phyloP scores from a whole-genome alignment of 2,888 invertebrate species.

The Euplexia lucipara region DNA sequence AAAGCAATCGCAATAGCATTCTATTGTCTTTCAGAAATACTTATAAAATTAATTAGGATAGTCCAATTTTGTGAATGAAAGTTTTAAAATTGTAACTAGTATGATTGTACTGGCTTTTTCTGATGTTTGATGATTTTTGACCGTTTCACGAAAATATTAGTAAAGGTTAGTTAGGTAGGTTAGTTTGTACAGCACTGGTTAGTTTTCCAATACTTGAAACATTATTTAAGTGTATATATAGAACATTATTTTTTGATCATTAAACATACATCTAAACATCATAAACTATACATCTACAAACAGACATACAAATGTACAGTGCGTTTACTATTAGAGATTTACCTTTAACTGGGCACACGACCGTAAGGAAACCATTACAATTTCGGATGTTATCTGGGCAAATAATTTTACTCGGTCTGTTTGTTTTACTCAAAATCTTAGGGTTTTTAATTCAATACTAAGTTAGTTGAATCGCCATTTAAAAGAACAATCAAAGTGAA shows the following conservation, averaged over 20 bases:
- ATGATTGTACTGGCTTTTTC: not conserved
- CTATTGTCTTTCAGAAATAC: constrained; percentile 37
- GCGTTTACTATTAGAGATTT: not conserved
- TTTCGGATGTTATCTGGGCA: constrained; percentile 38
- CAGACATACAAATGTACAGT: not conserved
- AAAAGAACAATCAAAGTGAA: not conserved
- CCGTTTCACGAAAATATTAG: too few species aligned
- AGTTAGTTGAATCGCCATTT: not conserved
- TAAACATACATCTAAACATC: too few species aligned
- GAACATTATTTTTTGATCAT: not conserved
- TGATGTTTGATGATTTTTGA: too few species aligned
- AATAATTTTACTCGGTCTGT: constrained; percentile 39
- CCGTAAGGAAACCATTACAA: constrained; percentile 38
- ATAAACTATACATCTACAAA: too few species aligned
- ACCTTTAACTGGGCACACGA: constrained; percentile 33
- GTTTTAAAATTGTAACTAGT: not conserved
- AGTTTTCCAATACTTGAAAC: too few species aligned
- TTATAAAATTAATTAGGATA: constrained; percentile 19
- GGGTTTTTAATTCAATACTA: not conserved
- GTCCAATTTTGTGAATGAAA: constrained; percentile 7
- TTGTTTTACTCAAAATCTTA: constrained; percentile 27
- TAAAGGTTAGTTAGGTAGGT: too few species aligned
- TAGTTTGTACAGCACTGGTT: too few species aligned
- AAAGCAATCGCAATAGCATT: constrained; percentile 13
- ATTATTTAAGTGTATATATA: too few species aligned